Conservation (phyloP, 1,140 invertebrate species). For the Caenorhabditis remanei region DNA sequence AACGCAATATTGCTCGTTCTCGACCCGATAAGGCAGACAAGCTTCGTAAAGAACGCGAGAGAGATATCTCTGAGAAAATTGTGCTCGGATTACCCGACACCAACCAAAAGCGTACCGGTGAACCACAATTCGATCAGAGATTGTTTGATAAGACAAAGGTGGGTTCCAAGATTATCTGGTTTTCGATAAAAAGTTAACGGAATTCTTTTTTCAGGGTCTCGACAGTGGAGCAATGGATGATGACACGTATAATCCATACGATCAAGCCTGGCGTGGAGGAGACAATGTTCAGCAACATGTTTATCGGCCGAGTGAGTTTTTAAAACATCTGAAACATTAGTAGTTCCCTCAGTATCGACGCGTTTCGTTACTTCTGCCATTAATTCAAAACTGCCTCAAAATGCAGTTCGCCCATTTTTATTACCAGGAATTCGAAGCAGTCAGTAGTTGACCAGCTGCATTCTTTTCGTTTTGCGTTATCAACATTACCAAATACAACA, state of each 20-base stretch:
- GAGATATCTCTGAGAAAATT: slow-evolving; percentile 98
- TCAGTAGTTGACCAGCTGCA: slow-evolving; percentile 12
- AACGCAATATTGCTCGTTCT: slow-evolving; percentile 91
- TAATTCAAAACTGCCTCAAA: too few relatives aligned
- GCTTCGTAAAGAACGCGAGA: slow-evolving; percentile 88
- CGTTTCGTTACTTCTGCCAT: too few relatives aligned
- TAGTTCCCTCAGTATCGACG: too few relatives aligned
- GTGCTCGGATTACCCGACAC: slow-evolving; percentile 89
- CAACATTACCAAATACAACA: background rate
- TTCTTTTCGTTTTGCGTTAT: background rate
- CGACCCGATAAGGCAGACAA: slow-evolving; percentile 89
- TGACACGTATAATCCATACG: slow-evolving; percentile 97
- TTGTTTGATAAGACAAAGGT: slow-evolving; percentile 91
- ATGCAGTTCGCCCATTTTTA: background rate
- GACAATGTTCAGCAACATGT: slow-evolving; percentile 88
- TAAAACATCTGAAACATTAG: background rate
- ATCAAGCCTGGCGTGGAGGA: slow-evolving; percentile 84
- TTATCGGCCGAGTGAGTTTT: slow-evolving; percentile 88
- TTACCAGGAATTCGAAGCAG: slow-evolving; percentile 9
- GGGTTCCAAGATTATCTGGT: background rate
- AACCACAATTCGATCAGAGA: slow-evolving; percentile 94
- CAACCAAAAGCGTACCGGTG: slow-evolving; percentile 77
- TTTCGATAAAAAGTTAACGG: background rate
- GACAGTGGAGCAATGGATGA: slow-evolving; percentile 97
- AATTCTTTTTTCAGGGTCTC: slow-evolving; percentile 83